Base-by-base conservation (phyloP, 2,888 invertebrate species). In the Punctoribates punctum region DNA sequence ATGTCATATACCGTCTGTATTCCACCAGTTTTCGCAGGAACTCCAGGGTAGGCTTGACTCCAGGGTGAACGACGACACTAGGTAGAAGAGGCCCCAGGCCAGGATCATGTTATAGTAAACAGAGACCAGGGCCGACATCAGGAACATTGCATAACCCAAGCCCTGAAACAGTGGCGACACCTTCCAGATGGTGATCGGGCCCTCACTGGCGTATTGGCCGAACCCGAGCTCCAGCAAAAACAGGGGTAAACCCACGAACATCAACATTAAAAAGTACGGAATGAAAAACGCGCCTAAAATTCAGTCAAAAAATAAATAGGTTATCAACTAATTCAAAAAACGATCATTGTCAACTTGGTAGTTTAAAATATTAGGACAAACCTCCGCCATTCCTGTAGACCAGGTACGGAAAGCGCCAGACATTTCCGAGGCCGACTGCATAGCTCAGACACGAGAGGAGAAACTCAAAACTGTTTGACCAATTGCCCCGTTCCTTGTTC, bases 391-490 rank as follows among this genome's bases (percentile, higher is more conserved):
- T 83, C 57, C 82, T 79, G 81, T 86, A 87, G 79, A 86, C 86
- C 11, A 87, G 83, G 79, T 89, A 60, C 0, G 27, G 27, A 11
- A 60, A 60, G 17, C 27, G 60, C 27, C 23, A 60, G 15, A 60
- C 23, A 60, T 27, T 60, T 60, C 89, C 88, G n/a, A 88, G 82
- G 0, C 88, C 88, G 65, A 88, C 87, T 13, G 87, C 87, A 81
- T 88, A 86, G 51, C 88, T 88, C 27, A 89, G 85, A 73, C 87
- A 87, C 2, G 88, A 87, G 0, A 88, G 82, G 25, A 88, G 83
- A 80, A 88, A 88, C 81, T 88, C 88, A 75, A 87, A 81, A 78
- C 83, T 82, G 60, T 86, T 85, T 77, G 83, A 82, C 86, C 86
- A 86, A 80, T 84, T 85, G 27, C 85, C 85, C 51, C 85, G 78